Percentiles rank a stretch among this genome's conserved stretches.
phyloP scores from a whole-genome alignment of 2,797 vertebrate genomes.

The Rallus crepitans region DNA sequence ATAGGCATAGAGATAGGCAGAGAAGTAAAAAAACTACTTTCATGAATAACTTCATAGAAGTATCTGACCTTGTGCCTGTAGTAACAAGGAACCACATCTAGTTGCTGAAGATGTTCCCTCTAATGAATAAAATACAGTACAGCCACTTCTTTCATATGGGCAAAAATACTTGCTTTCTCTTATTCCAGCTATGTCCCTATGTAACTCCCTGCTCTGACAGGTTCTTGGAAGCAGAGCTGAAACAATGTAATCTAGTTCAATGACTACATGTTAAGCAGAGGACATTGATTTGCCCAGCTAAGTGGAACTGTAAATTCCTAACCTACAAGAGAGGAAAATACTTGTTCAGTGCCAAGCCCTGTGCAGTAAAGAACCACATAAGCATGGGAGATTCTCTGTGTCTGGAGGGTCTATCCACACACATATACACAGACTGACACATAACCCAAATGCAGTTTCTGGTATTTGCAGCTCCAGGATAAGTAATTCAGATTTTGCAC shows the following conservation, averaged over 20 bases:
- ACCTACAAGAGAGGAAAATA: background rate
- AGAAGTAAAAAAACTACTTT: background rate
- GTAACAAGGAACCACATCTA: background rate
- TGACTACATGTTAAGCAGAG: background rate
- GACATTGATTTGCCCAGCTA: background rate
- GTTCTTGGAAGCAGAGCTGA: background rate
- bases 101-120: background rate
- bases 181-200: background rate
- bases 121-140: background rate
- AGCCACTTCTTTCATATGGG: background rate
- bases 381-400: background rate
- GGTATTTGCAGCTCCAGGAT: background rate
- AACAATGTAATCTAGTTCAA: background rate
- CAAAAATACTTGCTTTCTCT: background rate
- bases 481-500: background rate
- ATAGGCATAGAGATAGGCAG: background rate
- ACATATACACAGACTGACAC: rapidly evolving
- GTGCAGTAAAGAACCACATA: rapidly evolving
- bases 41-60: background rate
- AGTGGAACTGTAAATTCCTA: background rate
- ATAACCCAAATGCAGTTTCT: background rate
- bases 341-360: background rate
- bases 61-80: background rate
- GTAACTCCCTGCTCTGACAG: background rate
- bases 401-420: background rate